Percentiles rank a stretch among this genome's conserved stretches.
phyloP scores from a whole-genome alignment of 2,113 vertebrate species.

The Phyllopteryx taeniolatus region DNA sequence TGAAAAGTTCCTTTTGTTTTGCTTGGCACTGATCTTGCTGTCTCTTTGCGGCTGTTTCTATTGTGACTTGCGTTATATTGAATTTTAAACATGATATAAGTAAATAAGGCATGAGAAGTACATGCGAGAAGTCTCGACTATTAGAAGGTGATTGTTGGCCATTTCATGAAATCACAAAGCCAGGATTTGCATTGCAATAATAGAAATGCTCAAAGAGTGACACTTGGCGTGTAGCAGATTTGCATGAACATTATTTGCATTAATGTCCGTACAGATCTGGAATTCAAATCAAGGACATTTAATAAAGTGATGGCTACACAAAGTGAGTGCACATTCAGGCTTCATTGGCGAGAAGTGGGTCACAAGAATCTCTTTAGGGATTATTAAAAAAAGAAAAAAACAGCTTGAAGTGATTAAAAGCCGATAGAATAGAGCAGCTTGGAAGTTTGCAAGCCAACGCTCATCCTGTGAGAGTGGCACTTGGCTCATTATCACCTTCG shows the following conservation, averaged over 20 bases:
- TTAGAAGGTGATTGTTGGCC: not conserved
- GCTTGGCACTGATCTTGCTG: no score
- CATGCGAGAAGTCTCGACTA: not conserved
- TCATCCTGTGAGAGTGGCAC: constrained; percentile 65
- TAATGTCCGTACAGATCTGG: not conserved
- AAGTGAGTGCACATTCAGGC: constrained; percentile 18
- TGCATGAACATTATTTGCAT: constrained; percentile 1
- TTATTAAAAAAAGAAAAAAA: constrained; percentile 52
- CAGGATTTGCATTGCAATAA: not conserved
- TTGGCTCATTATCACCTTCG: constrained; percentile 75
- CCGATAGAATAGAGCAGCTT: constrained; percentile 52
- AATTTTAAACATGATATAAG: not conserved
- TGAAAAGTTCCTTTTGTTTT: not conserved
- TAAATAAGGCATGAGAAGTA: not conserved
- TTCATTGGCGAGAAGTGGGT: constrained; percentile 28
- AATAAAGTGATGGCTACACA: constrained; percentile 15
- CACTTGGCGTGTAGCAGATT: not conserved
- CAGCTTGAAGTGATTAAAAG: constrained; percentile 61
- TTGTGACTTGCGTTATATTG: no score
- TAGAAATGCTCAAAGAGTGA: no score
- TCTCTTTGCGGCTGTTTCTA: not conserved
- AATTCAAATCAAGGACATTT: not conserved
- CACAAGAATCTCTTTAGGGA: constrained; percentile 36
- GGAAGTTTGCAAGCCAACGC: constrained; percentile 38
- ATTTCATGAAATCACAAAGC: not conserved